phyloP scores from a whole-genome alignment of 2,888 invertebrate species.

The Acanthococcus lagerstroemiae region DNA sequence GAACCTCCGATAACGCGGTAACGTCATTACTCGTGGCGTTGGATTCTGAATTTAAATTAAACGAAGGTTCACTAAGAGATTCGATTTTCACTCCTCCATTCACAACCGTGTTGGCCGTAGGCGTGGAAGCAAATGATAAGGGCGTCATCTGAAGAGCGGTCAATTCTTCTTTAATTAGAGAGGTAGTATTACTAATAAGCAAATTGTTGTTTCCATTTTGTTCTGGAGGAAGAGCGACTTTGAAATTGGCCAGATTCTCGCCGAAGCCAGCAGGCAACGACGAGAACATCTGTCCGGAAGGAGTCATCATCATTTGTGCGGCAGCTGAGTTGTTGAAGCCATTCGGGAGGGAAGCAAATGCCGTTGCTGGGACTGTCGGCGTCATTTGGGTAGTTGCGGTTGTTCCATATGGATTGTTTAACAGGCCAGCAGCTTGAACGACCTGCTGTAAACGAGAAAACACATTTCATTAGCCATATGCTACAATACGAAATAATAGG shows the following conservation, averaged over 20 bases:
- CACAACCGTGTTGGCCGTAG: background rate
- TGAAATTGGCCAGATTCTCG: slow-evolving; percentile 14
- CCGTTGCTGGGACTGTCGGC: slow-evolving; percentile 38
- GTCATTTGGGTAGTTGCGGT: slow-evolving; percentile 40
- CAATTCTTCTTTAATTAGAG: slow-evolving; percentile 13
- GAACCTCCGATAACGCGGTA: background rate
- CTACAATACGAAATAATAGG: no score
- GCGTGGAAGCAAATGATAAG: background rate
- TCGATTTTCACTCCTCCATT: slow-evolving; percentile 7
- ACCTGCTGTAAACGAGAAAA: slow-evolving; percentile 11
- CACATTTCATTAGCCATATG: background rate
- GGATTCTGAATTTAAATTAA: background rate
- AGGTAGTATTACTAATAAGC: slow-evolving; percentile 5
- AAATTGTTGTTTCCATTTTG: slow-evolving; percentile 13
- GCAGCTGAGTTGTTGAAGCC: slow-evolving; percentile 40
- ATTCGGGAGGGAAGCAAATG: slow-evolving; percentile 41
- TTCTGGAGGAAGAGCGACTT: slow-evolving; percentile 2
- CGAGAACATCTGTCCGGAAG: slow-evolving; percentile 9
- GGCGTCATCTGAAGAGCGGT: slow-evolving; percentile 12
- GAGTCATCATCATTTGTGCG: slow-evolving; percentile 34
- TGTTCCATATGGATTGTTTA: slow-evolving; percentile 36
- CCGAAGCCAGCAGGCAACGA: slow-evolving; percentile 1
- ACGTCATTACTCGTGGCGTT: background rate
- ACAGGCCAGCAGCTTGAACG: slow-evolving; percentile 9
- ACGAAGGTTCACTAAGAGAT: background rate